Evolutionary conservation across 2,888 invertebrate species (phyloP), one percentile per base, ranked within the genome.

Genomic region (Thymelicus acteon): DNA sequence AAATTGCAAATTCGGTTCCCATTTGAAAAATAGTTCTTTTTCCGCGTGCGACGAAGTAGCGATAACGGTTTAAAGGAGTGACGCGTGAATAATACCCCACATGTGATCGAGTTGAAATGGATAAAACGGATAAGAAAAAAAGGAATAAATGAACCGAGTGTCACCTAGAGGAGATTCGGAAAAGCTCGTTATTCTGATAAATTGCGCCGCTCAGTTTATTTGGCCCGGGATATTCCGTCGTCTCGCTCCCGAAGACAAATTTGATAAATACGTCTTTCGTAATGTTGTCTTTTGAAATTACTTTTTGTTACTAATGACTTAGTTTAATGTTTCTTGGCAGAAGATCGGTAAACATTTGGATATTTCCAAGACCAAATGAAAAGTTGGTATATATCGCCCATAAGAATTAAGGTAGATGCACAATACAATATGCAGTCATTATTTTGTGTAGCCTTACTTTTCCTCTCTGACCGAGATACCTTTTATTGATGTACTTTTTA

Each of bases 161-260:
- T 88, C 91, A 89, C 90, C 87, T 83, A 88, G 87, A 87, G 83
- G 89, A 90, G 90, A 91, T 91, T 91, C 87, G 87, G 85, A 87
- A 90, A 90, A 89, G 86, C 89, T 92, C 92, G 87, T 92, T 92
- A 90, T 88, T 85, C 90, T 90, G 89, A 92, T 91, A 91, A 91
- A 92, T 90, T 89, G 87, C 84, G 82, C 81, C 83, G 76, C 84
- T 82, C 85, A 86, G 85, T 89, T 85, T 87, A 87, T 87, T 87
- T 85, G 82, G 81, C 81, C 80, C 81, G 80, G 83, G 82, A 84
- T 84, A 85, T 82, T 82, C 80, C 80, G 79, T 79, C 77, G 76
- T 76, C 77, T 77, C 80, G 77, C 78, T 80, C 80, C 79, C 13
- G 47, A 58, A 82, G 85, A 87, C 82, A 86, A 87, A 87, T 88